These are phyloP conservation scores for Eueides isabella DNA, from an alignment of 1,140 invertebrate species.

Conservation along the genomic window DNA sequence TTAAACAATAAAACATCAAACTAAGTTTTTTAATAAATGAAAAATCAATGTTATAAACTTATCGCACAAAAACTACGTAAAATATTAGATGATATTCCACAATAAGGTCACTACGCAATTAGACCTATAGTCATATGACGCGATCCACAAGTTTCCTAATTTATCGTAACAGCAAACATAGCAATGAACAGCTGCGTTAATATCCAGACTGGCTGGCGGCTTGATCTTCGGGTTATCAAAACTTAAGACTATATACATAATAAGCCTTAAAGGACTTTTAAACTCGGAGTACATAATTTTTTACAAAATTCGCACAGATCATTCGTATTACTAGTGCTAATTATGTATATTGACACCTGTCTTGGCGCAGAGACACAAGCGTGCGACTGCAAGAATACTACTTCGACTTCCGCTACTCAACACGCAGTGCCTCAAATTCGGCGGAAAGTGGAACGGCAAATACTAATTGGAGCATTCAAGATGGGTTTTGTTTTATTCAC, in stretches of 20 bases:
- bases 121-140: not conserved
- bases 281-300: not conserved
- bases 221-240: constrained; percentile 64
- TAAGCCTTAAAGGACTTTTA: not conserved
- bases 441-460: no score
- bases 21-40: no score
- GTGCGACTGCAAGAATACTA: no score
- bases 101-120: constrained; percentile 24
- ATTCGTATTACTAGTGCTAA: no score
- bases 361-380: no score
- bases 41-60: not conserved
- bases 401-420: no score
- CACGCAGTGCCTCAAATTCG: no score
- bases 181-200: constrained; percentile 29
- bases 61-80: not conserved
- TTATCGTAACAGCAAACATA: constrained; percentile 31
- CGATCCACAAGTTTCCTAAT: not conserved
- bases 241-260: not conserved
- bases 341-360: no score
- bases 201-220: constrained; percentile 63
- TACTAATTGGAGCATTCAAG: no score
- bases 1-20: not conserved
- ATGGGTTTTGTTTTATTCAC: no score
- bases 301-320: not conserved
- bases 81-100: not conserved